Evolutionary conservation across 2,113 vertebrate species (phyloP), one percentile per base, ranked within the genome.

Genomic region (Mesoclemmys tuberculata): DNA sequence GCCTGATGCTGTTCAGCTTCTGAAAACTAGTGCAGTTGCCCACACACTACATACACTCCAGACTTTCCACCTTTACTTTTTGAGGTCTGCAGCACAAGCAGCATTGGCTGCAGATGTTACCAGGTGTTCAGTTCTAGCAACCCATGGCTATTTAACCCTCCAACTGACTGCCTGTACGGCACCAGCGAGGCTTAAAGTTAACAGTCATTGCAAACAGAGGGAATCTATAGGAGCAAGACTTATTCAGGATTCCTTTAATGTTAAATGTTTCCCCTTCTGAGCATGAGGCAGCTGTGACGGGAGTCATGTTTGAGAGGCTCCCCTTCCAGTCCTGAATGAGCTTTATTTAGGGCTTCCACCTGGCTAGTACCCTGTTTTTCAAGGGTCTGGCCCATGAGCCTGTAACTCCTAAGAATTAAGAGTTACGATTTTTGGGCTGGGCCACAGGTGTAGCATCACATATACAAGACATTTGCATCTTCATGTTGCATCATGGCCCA

Each of bases 61-160:
- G 56, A 89, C 52, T 87, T 85, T 81, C 51, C 31, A 27, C 88
- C 48, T 84, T 51, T 93, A 48, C 46, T 55, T 38, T 68, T 85
- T 44, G n/a, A 49, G 93, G 84, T 82, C 89, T 87, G 64, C 22
- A 78, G 78, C 82, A 90, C 77, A 51, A 90, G 85, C 93, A 93
- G 84, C 49, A 56, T 80, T 0, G 0, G 21, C 44, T 68, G 90
- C 55, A 78, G 22, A 0, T 0, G 88, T 31, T 26, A 44, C 21
- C 87, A 87, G 64, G 19, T 90, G 82, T 90, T 93, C 87, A 92
- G 89, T 94, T 91, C 93, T 21, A 79, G n/a, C 87, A 96, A 92
- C 82, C 80, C 89, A 87, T 87, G 93, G 80, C 16, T 64, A 64
- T 93, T 90, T 80, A 6, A 14, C 56, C 85, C 90, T 78, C 46